These are phyloP conservation scores for Andricus quercusramuli DNA, from an alignment of 2,888 invertebrate species.

Conservation along the genomic window DNA sequence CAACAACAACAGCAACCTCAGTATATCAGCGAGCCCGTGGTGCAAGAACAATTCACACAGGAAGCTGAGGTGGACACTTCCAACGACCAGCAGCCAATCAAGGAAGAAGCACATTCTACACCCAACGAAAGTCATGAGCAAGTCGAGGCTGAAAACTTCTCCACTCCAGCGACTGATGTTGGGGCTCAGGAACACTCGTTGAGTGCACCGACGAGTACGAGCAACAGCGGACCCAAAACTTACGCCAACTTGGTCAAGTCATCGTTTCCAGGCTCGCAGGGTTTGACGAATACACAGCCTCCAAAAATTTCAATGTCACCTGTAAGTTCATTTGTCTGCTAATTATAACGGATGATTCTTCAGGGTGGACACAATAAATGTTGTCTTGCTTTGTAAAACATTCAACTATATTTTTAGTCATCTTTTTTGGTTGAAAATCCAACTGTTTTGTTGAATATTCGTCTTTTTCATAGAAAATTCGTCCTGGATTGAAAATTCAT, in stretches of 20 bases:
- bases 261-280: conserved; percentile 72
- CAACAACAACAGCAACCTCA: conserved; percentile 65
- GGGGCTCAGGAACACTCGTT: conserved; percentile 74
- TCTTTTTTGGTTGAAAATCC: too few relatives aligned
- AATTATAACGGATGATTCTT: background rate
- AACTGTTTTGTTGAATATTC: too few relatives aligned
- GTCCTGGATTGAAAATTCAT: too few relatives aligned
- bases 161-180: conserved; percentile 74
- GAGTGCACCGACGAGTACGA: conserved; percentile 77
- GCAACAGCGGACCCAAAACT: conserved; percentile 85
- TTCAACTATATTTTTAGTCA: too few relatives aligned
- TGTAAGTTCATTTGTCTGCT: conserved; percentile 66
- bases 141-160: conserved; percentile 69
- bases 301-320: conserved; percentile 78
- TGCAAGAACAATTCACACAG: conserved; percentile 72
- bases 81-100: conserved; percentile 56
- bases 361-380: too few relatives aligned
- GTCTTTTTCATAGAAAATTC: too few relatives aligned
- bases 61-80: conserved; percentile 70
- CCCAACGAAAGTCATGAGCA: conserved; percentile 73
- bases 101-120: conserved; percentile 70
- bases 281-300: conserved; percentile 72
- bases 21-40: conserved; percentile 66
- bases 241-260: conserved; percentile 92
- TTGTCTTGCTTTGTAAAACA: too few relatives aligned